Evolutionary conservation across 2,888 invertebrate genomes (phyloP).

Genomic region (Acrobasis suavella): DNA sequence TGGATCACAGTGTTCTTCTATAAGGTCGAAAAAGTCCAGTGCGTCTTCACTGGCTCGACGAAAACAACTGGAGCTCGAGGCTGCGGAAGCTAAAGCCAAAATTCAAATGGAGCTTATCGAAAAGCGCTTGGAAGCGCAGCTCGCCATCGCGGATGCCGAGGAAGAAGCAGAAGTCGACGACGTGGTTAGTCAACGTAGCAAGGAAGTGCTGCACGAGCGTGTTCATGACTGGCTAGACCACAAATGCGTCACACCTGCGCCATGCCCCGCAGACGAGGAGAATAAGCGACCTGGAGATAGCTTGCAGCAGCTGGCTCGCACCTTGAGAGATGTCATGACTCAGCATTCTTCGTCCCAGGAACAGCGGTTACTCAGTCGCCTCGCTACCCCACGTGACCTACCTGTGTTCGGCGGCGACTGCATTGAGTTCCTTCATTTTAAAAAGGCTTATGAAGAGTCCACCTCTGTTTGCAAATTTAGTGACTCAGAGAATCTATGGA

Average conservation of each 20-base stretch:
- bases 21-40: slow-evolving; percentile 5
- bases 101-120: slow-evolving; percentile 27
- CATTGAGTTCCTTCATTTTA: slow-evolving; percentile 31
- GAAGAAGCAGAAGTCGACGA: slow-evolving; percentile 15
- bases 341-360: neutral
- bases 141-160: slow-evolving; percentile 23
- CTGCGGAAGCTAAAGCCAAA: slow-evolving; percentile 32
- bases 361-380: neutral
- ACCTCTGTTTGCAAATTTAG: no score
- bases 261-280: neutral
- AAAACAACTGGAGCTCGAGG: slow-evolving; percentile 27
- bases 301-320: slow-evolving; percentile 19
- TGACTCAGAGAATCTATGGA: no score
- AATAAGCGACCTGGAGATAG: slow-evolving; percentile 11
- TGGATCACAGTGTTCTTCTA: slow-evolving; percentile 11
- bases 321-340: slow-evolving; percentile 26
- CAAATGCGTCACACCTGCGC: slow-evolving; percentile 4
- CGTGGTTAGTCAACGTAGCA: neutral
- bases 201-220: neutral
- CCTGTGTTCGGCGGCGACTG: slow-evolving; percentile 29
- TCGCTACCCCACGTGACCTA: slow-evolving; percentile 27
- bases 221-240: slow-evolving; percentile 23
- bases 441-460: slow-evolving; percentile 3
- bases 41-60: slow-evolving; percentile 22
- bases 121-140: neutral